A percentile compares a stretch with the other conserved stretches of the same genome.
Conservation (phyloP, 2,113 vertebrate species). For the Lophotis ruficrista region DNA sequence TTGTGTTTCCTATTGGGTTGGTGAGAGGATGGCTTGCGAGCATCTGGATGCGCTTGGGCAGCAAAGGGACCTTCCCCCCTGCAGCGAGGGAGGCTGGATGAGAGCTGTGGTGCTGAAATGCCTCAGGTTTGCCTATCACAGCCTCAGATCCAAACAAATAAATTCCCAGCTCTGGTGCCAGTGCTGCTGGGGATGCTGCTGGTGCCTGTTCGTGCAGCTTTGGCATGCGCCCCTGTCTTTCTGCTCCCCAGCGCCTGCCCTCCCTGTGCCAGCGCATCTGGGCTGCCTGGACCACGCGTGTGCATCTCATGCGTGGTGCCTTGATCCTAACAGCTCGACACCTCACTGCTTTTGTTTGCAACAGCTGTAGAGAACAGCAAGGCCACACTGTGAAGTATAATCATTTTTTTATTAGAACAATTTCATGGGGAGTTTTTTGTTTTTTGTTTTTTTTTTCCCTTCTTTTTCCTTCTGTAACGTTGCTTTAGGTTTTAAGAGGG, state of each 20-base stretch:
- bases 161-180: background rate
- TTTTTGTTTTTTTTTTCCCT: background rate
- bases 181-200: background rate
- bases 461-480: background rate
- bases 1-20: background rate
- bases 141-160: background rate
- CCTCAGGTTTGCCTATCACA: background rate
- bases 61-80: background rate
- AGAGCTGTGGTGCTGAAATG: background rate
- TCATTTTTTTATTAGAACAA: background rate
- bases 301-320: background rate
- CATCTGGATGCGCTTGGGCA: background rate
- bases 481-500: background rate
- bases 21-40: fast-evolving
- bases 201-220: background rate
- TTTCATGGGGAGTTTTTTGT: slow-evolving; percentile 10
- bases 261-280: fast-evolving
- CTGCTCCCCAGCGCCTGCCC: background rate
- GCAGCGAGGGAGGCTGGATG: fast-evolving
- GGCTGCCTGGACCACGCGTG: fast-evolving
- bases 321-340: background rate
- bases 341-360: background rate
- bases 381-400: background rate
- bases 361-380: slow-evolving; percentile 3
- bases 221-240: background rate